A percentile compares a stretch with the other conserved stretches of the same genome.
Conservation (phyloP, 2,888 invertebrate genomes). For the Heterodera filipjevi region DNA sequence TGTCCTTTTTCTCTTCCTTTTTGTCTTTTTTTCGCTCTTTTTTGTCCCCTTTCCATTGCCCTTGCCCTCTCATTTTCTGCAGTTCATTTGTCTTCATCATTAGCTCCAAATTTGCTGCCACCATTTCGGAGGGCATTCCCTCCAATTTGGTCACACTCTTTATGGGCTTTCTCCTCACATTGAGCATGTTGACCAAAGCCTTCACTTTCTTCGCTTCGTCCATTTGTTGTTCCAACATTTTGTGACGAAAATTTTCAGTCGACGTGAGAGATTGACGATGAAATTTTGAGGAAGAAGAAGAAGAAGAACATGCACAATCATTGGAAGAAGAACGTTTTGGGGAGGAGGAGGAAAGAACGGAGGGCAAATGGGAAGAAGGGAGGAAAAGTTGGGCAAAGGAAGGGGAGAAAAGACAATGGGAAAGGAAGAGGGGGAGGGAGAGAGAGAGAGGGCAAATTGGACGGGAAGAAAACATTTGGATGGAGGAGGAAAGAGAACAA, state of each 20-base stretch:
- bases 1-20: background rate
- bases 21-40: background rate
- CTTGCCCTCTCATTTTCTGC: background rate
- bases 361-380: background rate
- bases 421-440: background rate
- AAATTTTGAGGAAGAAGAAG: background rate
- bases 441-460: background rate
- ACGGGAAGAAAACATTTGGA: background rate
- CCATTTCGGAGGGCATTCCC: background rate
- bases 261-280: background rate
- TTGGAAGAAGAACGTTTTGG: background rate
- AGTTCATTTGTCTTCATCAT: background rate
- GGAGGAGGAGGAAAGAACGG: background rate
- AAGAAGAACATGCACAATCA: background rate
- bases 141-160: background rate
- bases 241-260: background rate
- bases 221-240: background rate
- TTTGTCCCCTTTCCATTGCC: background rate
- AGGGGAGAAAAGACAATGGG: background rate
- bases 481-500: background rate
- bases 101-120: background rate
- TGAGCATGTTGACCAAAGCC: background rate
- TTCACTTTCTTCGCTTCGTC: conserved; percentile 9
- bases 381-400: background rate
- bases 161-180: background rate